Percentiles rank a stretch among this genome's conserved stretches.
Evolutionary conservation across 1,140 invertebrate species (phyloP).

Genomic region (Mamestra configurata): DNA sequence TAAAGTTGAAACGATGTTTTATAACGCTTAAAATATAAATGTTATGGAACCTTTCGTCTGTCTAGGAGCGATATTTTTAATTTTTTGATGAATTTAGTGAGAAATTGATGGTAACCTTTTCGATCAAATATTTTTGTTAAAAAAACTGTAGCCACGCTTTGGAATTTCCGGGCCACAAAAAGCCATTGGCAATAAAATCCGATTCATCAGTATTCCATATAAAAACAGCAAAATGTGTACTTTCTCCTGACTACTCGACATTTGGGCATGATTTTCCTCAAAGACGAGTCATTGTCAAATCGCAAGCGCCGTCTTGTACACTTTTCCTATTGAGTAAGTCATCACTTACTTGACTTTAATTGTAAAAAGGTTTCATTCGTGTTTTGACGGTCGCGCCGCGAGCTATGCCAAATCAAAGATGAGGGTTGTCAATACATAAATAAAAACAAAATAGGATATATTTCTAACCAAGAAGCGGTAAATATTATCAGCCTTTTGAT

Average conservation of each 20-base stretch:
- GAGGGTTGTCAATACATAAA: background rate
- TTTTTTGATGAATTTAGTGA: no score
- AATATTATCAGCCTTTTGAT: no score
- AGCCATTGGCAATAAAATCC: background rate
- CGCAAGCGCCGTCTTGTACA: background rate
- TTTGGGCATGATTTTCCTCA: slow-evolving; percentile 28
- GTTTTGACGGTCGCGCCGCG: background rate
- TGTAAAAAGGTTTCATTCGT: slow-evolving; percentile 44
- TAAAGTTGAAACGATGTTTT: background rate
- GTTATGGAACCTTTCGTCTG: no score
- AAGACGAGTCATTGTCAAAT: slow-evolving; percentile 2
- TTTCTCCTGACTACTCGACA: slow-evolving; percentile 3
- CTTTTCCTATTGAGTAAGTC: slow-evolving; percentile 19
- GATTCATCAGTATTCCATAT: slow-evolving; percentile 28
- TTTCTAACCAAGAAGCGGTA: no score
- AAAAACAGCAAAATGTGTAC: slow-evolving; percentile 13
- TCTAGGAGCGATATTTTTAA: no score
- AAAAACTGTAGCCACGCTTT: no score
- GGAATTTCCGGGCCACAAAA: background rate
- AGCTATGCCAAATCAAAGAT: background rate
- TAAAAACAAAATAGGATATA: background rate
- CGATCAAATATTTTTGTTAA: no score
- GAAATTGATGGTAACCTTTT: no score
- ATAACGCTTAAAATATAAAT: no score
- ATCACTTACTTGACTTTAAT: slow-evolving; percentile 33